These are phyloP conservation scores for Dermochelys coriacea DNA, from an alignment of 2,797 vertebrate genomes.

Conservation along the genomic window DNA sequence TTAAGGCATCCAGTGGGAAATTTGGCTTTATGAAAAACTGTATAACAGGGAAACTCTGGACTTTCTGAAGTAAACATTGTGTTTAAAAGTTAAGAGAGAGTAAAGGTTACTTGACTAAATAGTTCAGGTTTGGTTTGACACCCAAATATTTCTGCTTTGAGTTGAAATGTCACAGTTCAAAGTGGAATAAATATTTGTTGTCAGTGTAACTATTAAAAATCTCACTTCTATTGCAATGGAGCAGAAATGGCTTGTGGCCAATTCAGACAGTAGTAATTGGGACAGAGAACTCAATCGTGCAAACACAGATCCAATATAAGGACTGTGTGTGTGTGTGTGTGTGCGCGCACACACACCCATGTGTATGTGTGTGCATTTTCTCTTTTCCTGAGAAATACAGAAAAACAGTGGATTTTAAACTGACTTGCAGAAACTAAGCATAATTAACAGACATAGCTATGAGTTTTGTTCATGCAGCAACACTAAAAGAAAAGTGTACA, in stretches of 20 bases:
- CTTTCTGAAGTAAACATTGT: constrained; percentile 34
- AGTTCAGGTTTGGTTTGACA: not conserved
- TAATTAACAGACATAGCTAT: not conserved
- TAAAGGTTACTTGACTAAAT: not conserved
- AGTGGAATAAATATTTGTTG: not conserved
- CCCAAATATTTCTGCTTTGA: not conserved
- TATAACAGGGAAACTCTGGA: constrained; percentile 39
- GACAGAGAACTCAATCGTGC: not conserved
- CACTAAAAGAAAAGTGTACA: not conserved
- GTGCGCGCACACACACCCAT: not conserved
- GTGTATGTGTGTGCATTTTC: not conserved
- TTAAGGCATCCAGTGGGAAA: constrained; percentile 72
- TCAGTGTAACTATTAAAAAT: not conserved
- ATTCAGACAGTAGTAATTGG: not conserved
- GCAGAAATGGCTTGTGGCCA: not conserved
- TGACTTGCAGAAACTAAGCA: not conserved
- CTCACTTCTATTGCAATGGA: not conserved
- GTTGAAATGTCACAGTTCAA: not conserved
- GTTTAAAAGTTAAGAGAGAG: not conserved
- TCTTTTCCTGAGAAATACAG: not conserved
- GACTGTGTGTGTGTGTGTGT: not conserved
- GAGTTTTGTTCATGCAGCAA: no score
- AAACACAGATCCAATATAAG: not conserved
- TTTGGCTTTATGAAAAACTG: constrained; percentile 55
- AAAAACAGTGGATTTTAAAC: not conserved